A percentile compares a stretch with the other conserved stretches of the same genome.
Conservation (phyloP, 2,888 invertebrate genomes). For the Colostygia pectinataria region DNA sequence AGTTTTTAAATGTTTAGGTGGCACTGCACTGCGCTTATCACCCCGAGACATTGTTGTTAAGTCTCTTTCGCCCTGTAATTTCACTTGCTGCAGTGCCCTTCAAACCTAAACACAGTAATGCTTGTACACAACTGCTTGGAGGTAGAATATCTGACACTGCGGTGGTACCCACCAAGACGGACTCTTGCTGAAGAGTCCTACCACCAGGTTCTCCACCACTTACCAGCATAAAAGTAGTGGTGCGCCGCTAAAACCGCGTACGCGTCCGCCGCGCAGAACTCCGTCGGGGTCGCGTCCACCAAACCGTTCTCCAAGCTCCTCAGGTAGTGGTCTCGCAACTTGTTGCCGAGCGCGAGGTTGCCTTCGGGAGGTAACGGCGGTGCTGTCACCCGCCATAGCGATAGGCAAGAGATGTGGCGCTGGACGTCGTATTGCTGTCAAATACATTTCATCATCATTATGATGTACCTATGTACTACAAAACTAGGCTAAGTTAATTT, state of each 20-base stretch:
- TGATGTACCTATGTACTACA: too few relatives aligned
- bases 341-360: constrained; percentile 82
- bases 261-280: constrained; percentile 89
- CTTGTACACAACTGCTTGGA: too few relatives aligned
- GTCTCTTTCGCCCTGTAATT: too few relatives aligned
- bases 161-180: too few relatives aligned
- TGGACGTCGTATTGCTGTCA: constrained; percentile 88
- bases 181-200: too few relatives aligned
- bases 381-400: constrained; percentile 89
- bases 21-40: too few relatives aligned
- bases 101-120: too few relatives aligned
- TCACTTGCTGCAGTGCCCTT: too few relatives aligned
- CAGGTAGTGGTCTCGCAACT: constrained; percentile 86
- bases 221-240: constrained; percentile 81
- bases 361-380: constrained; percentile 79
- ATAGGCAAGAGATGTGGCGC: constrained; percentile 90
- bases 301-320: constrained; percentile 79
- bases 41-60: too few relatives aligned
- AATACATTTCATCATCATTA: not conserved
- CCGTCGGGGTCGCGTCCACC: constrained; percentile 83
- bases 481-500: too few relatives aligned
- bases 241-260: constrained; percentile 92
- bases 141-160: too few relatives aligned
- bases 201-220: not conserved
- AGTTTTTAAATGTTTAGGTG: too few relatives aligned